Evolutionary conservation across 2,113 vertebrate genomes (phyloP), one percentile per base, ranked within the genome.

Genomic region (Acanthisitta chloris): DNA sequence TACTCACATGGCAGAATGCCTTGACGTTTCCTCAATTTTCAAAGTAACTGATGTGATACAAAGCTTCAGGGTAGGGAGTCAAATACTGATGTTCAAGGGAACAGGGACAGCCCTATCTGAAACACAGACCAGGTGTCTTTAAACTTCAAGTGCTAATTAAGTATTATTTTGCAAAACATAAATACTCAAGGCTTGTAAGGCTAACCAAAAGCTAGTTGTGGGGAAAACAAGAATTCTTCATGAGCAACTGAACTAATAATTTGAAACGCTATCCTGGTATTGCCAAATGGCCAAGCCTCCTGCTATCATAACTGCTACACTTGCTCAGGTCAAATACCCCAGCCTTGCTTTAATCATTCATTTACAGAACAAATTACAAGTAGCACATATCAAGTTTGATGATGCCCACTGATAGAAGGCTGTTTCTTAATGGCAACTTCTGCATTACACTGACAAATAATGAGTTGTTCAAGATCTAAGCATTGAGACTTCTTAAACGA

Each of bases 361-460:
- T 62, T 71, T 92, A 55, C 26, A 46, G 48, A 95, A 84, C 42
- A 81, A 92, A 92, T 42, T 69, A 61, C 65, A 94, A 77, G 18
- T 17, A 88, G 36, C 10, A 26, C 5, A 3, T 12, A 61, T 25
- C 8, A 62, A 66, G 33, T 64, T 74, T 67, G 91, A 74, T 0
- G 0, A 81, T 33, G 40, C 17, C 24, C 38, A 12, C n/a, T 28
- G 29, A 48, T 51, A 14, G 71, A 80, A 85, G 33, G 12, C 40
- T 71, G 23, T 55, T 87, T 54, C 84, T 74, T 76, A 70, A 38
- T 5, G 31, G 24, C 18, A 54, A 76, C 11, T 49, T 54, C 36
- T 76, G 34, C 54, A 73, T 62, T 33, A 73, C 25, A 31, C 8
- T 81, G 42, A 26, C 62, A 59, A 89, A 86, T 42, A 81, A 65